These are phyloP conservation scores for Caenorhabditis remanei DNA, from an alignment of 1,140 invertebrate species.

Conservation along the genomic window DNA sequence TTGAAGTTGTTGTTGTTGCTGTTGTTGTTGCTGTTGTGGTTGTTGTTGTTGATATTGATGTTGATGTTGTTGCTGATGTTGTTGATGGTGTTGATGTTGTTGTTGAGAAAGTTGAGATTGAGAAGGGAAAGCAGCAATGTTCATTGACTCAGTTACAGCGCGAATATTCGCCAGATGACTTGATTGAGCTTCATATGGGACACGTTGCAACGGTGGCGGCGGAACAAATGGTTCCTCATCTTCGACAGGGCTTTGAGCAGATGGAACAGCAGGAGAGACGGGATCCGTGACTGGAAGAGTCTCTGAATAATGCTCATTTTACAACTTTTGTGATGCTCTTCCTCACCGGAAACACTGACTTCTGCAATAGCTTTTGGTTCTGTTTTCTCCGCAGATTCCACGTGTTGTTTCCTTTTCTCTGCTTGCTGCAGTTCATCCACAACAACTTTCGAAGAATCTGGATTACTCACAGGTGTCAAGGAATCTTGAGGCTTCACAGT, in stretches of 20 bases:
- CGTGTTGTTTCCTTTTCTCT: neutral
- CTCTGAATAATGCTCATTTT: neutral
- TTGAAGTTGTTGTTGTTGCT: neutral
- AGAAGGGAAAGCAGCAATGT: constrained; percentile 34
- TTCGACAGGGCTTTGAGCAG: neutral
- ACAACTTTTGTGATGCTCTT: neutral
- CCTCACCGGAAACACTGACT: neutral
- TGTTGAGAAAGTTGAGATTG: neutral
- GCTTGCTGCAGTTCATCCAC: too few species aligned
- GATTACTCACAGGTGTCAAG: too few species aligned
- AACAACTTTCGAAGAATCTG: too few species aligned
- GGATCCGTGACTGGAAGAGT: neutral
- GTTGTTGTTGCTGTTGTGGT: neutral
- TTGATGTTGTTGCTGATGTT: neutral
- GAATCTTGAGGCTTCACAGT: too few species aligned
- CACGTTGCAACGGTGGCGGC: constrained; percentile 25
- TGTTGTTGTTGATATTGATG: neutral
- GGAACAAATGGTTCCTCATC: neutral
- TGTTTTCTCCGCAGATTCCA: neutral
- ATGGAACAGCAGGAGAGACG: neutral
- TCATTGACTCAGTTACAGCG: constrained; percentile 37
- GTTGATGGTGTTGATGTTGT: neutral
- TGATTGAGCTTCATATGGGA: constrained; percentile 16
- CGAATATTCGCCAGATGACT: constrained; percentile 6
- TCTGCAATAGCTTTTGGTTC: neutral